These are phyloP conservation scores for Coilia nasus DNA, from an alignment of 2,797 vertebrate genomes.

Conservation along the genomic window DNA sequence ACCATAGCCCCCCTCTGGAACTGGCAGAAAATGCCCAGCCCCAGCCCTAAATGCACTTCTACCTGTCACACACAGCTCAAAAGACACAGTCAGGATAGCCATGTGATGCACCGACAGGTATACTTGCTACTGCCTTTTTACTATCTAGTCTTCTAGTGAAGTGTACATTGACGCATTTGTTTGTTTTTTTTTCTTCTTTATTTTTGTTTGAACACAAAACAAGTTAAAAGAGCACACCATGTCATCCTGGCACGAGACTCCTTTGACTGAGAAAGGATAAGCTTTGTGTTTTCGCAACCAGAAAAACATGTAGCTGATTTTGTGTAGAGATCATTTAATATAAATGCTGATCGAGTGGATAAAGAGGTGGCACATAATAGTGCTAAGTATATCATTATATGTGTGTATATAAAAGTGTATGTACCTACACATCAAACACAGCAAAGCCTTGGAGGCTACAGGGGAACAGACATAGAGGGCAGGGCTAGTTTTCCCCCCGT, in stretches of 20 bases:
- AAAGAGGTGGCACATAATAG: slow-evolving; percentile 79
- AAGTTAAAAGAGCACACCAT: slow-evolving; percentile 72
- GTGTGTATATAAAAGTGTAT: slow-evolving; percentile 79
- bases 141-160: slow-evolving; percentile 11
- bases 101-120: slow-evolving; percentile 1
- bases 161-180: slow-evolving; percentile 71
- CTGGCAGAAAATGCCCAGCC: background rate
- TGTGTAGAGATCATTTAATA: slow-evolving; percentile 90
- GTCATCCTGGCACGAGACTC: slow-evolving; percentile 78
- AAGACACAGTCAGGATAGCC: slow-evolving; percentile 18
- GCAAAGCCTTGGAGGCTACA: slow-evolving; percentile 69
- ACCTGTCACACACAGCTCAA: background rate
- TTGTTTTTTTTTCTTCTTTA: slow-evolving; percentile 63
- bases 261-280: slow-evolving; percentile 81
- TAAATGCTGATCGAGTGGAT: slow-evolving; percentile 86
- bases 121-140: background rate
- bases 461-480: slow-evolving; percentile 52
- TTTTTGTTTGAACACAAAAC: slow-evolving; percentile 79
- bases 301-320: slow-evolving; percentile 74
- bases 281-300: slow-evolving; percentile 78
- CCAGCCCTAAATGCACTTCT: background rate
- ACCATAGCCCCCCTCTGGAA: background rate
- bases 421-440: slow-evolving; percentile 76
- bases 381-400: slow-evolving; percentile 55
- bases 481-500: background rate